Base-by-base conservation (phyloP, 2,888 invertebrate genomes). In the Patella ulyssiponensis region DNA sequence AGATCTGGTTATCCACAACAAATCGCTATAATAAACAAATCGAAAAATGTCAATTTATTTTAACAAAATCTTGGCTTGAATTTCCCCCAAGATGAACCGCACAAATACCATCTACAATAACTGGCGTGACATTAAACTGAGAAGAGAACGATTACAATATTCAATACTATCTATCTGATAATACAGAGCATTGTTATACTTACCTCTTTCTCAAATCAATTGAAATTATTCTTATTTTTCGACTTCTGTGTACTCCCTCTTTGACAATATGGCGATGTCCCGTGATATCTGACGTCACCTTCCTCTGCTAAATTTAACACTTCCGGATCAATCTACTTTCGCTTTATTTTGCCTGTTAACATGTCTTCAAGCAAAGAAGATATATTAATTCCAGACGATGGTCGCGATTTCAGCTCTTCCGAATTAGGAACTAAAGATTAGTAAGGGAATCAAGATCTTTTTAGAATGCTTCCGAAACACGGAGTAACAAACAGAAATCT, bases 401-500 rank as follows among this genome's bases (percentile, higher is more conserved):
- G 84, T 53, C 79, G 83, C 73, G 89, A 90, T 79, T 88, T 90
- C 81, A 82, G 83, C 17, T 83, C 89, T 71, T 90, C 90, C 15
- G 80, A 85, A 77, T 81, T 90, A n/a, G 90, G 90, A 75, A 90
- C 90, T 27, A 88, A 88, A 79, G 84, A 89, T 81, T 89, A 88
- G 90, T 90, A 87, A 80, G 83, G 75, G 14, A 44, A 44, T 9
- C 44, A 9, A 44, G 44, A 44, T 44, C 14, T 69, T 52, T 23
- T 23, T 1, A 11, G 71, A 3, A 53, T 9, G 9, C n/a, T 52
- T n/a, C 0, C 9, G 17, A 71, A 73, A 14, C n/a, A 12, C 27
- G 2, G 17, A 44, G 44, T 44, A 7, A 12, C 53, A 54, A 4
- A 51, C 17, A n/a, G 23, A 73, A 44, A 20, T n/a, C 73, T 33